Percentiles rank a stretch among this genome's conserved stretches.
Evolutionary conservation across 2,888 invertebrate genomes (phyloP).

Genomic region (Nemapogon koenigi): DNA sequence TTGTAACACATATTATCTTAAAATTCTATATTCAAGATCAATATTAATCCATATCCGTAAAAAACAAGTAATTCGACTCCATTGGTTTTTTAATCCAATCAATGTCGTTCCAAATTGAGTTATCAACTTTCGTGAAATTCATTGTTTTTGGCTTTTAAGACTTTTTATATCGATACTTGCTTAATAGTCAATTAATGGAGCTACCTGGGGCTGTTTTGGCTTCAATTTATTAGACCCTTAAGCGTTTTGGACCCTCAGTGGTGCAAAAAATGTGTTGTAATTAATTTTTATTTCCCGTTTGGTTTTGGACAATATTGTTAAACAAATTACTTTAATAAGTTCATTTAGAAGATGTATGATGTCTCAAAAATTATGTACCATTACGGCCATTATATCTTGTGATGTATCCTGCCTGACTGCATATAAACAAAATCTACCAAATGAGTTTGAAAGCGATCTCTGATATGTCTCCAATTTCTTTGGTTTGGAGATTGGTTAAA

Average conservation of each 20-base stretch:
- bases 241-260: conserved; percentile 5
- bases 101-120: conserved; percentile 48
- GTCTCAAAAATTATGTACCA: too few relatives aligned
- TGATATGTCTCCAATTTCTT: too few relatives aligned
- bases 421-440: too few relatives aligned
- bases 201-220: conserved; percentile 51
- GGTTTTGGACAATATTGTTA: too few relatives aligned
- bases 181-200: conserved; percentile 61
- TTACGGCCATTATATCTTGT: too few relatives aligned
- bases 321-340: too few relatives aligned
- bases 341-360: too few relatives aligned
- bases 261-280: conserved; percentile 23
- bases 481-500: too few relatives aligned
- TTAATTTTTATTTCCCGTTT: conserved; percentile 13
- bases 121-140: conserved; percentile 62
- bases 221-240: conserved; percentile 7
- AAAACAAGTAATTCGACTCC: conserved; percentile 1
- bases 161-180: conserved; percentile 56
- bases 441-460: too few relatives aligned
- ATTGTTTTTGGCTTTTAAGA: conserved; percentile 51
- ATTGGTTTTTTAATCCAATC: conserved; percentile 16
- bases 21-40: background rate
- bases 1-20: background rate
- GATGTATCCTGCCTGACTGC: too few relatives aligned
- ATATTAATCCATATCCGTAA: conserved; percentile 14